phyloP scores from a whole-genome alignment of 1,140 invertebrate species.

The Drosophila santomea region DNA sequence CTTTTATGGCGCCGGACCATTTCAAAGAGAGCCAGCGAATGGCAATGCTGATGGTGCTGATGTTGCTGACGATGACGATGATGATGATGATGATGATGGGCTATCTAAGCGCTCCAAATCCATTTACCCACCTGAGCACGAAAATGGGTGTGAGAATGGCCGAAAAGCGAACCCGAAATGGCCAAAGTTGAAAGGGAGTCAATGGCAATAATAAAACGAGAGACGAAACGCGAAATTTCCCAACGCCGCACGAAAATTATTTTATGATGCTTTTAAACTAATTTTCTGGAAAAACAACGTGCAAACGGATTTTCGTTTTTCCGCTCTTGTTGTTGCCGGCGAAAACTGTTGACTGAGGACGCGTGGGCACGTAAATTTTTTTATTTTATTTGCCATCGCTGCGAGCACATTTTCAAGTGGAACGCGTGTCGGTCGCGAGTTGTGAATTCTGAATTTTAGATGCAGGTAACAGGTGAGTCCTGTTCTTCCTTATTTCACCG shows the following conservation, averaged over 20 bases:
- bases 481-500: not conserved
- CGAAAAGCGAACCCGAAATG: constrained; percentile 62
- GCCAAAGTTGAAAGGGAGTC: constrained; percentile 51
- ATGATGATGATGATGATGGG: constrained; percentile 59
- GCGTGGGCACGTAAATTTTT: constrained; percentile 74
- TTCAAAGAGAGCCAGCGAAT: constrained; percentile 35
- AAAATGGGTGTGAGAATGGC: constrained; percentile 42
- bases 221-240: constrained; percentile 47
- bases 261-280: constrained; percentile 83
- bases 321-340: not conserved
- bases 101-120: constrained; percentile 74
- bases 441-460: constrained; percentile 40
- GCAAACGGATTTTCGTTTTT: constrained; percentile 50
- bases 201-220: constrained; percentile 72
- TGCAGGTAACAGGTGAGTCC: constrained; percentile 48
- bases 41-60: constrained; percentile 43
- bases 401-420: constrained; percentile 47
- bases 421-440: constrained; percentile 48
- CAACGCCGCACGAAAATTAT: constrained; percentile 70
- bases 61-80: constrained; percentile 53
- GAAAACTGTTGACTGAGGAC: constrained; percentile 64
- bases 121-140: constrained; percentile 72
- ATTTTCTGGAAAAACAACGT: constrained; percentile 77
- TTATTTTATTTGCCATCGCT: constrained; percentile 61
- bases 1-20: constrained; percentile 57